These are phyloP conservation scores for Darevskia nairensis DNA, from an alignment of 2,797 vertebrate species.

Conservation along the genomic window DNA sequence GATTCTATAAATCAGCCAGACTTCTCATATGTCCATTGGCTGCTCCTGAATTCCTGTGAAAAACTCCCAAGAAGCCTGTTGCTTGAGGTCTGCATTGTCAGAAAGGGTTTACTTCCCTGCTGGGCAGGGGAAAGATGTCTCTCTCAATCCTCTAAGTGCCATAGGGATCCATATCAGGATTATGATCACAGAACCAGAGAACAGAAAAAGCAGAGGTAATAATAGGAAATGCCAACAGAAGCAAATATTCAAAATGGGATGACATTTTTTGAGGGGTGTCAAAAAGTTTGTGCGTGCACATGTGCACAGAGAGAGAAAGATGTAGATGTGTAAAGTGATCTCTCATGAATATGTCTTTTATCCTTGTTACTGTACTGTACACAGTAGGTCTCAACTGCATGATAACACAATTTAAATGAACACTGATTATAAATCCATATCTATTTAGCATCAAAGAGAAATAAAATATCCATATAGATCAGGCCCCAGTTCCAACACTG, in stretches of 20 bases:
- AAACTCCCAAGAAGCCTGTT: rapidly evolving
- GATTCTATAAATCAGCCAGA: slow-evolving; percentile 47
- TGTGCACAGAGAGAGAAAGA: not conserved
- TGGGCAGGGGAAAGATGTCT: not conserved
- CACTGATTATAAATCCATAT: not conserved
- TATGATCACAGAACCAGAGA: not conserved
- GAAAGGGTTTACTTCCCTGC: not conserved
- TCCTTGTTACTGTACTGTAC: too few relatives aligned
- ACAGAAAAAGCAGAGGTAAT: not conserved
- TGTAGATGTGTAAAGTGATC: not conserved
- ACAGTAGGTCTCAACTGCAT: not conserved
- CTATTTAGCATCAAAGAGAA: not conserved
- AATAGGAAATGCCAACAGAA: not conserved
- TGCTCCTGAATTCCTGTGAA: slow-evolving; percentile 17
- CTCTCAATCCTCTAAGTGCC: not conserved
- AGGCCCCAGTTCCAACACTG: not conserved
- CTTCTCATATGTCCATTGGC: slow-evolving; percentile 37
- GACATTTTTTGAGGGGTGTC: not conserved
- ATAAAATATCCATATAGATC: not conserved
- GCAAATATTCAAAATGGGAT: not conserved
- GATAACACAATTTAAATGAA: not conserved
- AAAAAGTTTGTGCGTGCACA: not conserved
- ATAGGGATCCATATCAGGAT: not conserved
- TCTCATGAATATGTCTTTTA: not conserved
- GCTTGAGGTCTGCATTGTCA: slow-evolving; percentile 35